Conservation (phyloP, 30 jellyfish, hydroid and myxozoan genomes). For the Sanderia malayensis region DNA sequence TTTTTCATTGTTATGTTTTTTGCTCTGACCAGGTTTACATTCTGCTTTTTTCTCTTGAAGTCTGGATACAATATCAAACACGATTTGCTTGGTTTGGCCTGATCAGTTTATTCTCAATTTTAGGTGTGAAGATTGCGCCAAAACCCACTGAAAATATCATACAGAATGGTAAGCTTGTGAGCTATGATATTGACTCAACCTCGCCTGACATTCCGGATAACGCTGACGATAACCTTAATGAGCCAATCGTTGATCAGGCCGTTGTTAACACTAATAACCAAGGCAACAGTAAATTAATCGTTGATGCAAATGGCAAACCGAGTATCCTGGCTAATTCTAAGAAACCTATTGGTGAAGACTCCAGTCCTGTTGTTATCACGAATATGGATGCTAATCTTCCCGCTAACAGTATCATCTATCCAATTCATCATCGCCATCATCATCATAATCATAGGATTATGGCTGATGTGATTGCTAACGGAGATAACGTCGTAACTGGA, state of each 20-base stretch:
- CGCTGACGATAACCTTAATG: background rate
- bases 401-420: background rate
- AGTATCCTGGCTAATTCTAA: background rate
- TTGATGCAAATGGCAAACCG: conserved; percentile 6
- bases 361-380: background rate
- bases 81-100: too few relatives aligned
- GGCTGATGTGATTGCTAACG: conserved; percentile 16
- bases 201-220: background rate
- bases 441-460: conserved; percentile 15
- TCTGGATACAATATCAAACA: too few relatives aligned
- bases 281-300: background rate
- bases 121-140: too few relatives aligned
- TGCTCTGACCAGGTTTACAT: too few relatives aligned
- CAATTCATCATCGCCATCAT: too few relatives aligned
- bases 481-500: conserved; percentile 15
- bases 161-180: conserved; percentile 50
- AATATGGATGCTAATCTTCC: background rate
- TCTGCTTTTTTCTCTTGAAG: too few relatives aligned
- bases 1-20: too few relatives aligned
- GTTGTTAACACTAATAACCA: background rate
- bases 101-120: too few relatives aligned
- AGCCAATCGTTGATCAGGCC: background rate
- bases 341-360: background rate
- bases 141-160: too few relatives aligned
- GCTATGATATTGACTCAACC: conserved; percentile 23